Evolutionary conservation across 2,888 invertebrate species (phyloP).

Genomic region (Artemia sinica): DNA sequence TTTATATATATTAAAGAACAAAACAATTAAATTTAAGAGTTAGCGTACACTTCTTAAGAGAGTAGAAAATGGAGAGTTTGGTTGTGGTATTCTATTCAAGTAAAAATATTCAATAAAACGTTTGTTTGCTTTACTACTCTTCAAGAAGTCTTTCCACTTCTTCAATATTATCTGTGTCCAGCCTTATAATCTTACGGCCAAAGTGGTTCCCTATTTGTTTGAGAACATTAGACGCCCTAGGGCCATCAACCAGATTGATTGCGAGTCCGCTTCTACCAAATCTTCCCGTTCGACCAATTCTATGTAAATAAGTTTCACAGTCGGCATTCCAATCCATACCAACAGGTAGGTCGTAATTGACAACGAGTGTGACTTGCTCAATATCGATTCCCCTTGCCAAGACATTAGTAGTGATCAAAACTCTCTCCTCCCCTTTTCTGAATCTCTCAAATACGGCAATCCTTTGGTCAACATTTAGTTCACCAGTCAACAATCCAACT

Average conservation of each 20-base stretch:
- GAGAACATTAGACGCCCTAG: constrained; percentile 52
- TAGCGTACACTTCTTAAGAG: too few relatives aligned
- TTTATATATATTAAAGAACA: too few relatives aligned
- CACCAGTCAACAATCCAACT: constrained; percentile 86
- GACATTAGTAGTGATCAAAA: constrained; percentile 75
- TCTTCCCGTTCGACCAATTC: too few relatives aligned
- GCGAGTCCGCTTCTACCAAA: too few relatives aligned
- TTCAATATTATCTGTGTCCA: constrained; percentile 78
- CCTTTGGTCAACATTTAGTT: constrained; percentile 79
- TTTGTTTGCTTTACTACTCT: too few relatives aligned
- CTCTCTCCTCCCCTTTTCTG: constrained; percentile 75
- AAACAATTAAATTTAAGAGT: too few relatives aligned
- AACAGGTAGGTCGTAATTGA: constrained; percentile 92
- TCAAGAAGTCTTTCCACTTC: constrained; percentile 87
- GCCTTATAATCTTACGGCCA: constrained; percentile 51
- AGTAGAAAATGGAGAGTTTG: too few relatives aligned
- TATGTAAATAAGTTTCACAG: too few relatives aligned
- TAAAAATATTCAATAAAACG: too few relatives aligned
- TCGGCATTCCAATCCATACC: constrained; percentile 64
- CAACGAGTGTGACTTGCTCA: constrained; percentile 78
- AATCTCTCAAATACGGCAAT: constrained; percentile 80
- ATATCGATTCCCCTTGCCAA: constrained; percentile 45
- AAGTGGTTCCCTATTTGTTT: too few relatives aligned
- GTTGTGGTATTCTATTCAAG: too few relatives aligned
- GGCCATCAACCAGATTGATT: constrained; percentile 79